These are phyloP conservation scores for Drosophila macrospina DNA, from an alignment of 2,888 invertebrate species.

Conservation along the genomic window DNA sequence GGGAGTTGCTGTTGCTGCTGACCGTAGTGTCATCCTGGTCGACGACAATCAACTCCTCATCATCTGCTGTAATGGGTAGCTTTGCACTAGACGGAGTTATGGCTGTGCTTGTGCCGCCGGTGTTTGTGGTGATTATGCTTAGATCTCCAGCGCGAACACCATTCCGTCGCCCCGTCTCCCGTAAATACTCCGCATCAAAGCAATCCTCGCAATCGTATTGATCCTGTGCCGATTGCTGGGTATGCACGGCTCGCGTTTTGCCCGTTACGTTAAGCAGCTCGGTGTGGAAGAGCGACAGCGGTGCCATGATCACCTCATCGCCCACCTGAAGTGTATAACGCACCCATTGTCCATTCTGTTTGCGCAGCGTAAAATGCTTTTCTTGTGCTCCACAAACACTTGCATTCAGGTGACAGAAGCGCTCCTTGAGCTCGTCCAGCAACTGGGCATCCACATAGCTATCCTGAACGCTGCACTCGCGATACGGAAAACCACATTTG, in stretches of 20 bases:
- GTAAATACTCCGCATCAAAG: constrained; percentile 95
- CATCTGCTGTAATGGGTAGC: constrained; percentile 85
- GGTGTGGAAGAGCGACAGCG: constrained; percentile 94
- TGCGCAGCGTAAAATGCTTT: constrained; percentile 90
- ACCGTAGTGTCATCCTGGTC: constrained; percentile 69
- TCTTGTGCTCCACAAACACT: constrained; percentile 95
- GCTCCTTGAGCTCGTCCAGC: constrained; percentile 93
- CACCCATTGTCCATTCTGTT: constrained; percentile 87
- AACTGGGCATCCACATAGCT: constrained; percentile 92
- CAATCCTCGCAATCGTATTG: constrained; percentile 95
- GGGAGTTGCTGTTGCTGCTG: constrained; percentile 82
- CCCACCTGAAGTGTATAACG: constrained; percentile 92
- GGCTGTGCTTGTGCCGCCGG: not conserved
- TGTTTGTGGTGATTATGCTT: not conserved
- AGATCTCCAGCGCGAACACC: constrained; percentile 54
- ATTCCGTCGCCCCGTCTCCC: constrained; percentile 90
- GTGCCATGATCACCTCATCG: constrained; percentile 96
- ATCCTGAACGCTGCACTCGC: constrained; percentile 89
- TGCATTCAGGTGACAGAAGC: constrained; percentile 95
- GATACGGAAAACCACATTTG: constrained; percentile 96
- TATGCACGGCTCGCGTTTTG: constrained; percentile 86
- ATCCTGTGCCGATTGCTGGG: constrained; percentile 89
- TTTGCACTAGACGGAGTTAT: constrained; percentile 17
- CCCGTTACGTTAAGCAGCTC: constrained; percentile 95
- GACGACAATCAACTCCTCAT: constrained; percentile 86